Percentiles rank a stretch among this genome's conserved stretches.
Evolutionary conservation across 2,797 vertebrate species (phyloP).

Genomic region (Ceryle rudis): DNA sequence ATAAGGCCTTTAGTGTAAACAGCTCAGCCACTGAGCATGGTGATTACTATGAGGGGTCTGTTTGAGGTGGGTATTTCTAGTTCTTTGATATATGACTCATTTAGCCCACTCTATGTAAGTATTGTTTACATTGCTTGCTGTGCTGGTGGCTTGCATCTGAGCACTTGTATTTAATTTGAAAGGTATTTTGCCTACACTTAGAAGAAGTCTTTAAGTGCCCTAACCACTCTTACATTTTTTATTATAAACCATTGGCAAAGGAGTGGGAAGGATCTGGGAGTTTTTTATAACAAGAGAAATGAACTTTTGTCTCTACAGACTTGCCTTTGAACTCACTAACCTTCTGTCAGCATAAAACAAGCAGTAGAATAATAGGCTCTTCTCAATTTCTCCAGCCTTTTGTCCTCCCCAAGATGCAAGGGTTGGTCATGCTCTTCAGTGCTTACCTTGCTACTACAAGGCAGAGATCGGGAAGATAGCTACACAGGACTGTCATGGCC

Average conservation of each 20-base stretch:
- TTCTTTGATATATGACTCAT: constrained; percentile 67
- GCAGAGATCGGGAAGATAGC: background rate
- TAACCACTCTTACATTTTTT: constrained; percentile 11
- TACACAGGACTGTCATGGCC: background rate
- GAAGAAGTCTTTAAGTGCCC: constrained; percentile 19
- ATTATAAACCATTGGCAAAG: background rate
- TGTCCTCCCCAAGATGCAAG: background rate
- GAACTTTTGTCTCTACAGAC: constrained; percentile 1
- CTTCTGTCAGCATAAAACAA: constrained; percentile 10
- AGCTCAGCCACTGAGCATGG: constrained; percentile 23
- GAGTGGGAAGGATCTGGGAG: background rate
- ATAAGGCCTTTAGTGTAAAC: constrained; percentile 65
- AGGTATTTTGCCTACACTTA: constrained; percentile 51
- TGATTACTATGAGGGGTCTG: constrained; percentile 32
- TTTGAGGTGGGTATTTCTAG: constrained; percentile 55
- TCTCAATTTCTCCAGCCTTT: constrained; percentile 4
- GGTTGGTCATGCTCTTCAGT: background rate
- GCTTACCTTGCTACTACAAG: background rate
- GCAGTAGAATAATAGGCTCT: background rate
- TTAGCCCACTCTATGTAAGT: constrained; percentile 45
- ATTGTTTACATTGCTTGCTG: constrained; percentile 47
- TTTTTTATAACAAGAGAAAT: constrained; percentile 27
- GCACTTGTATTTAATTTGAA: constrained; percentile 24
- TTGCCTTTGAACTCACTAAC: constrained; percentile 14
- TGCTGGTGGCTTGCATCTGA: constrained; percentile 36